Percentiles rank a stretch among this genome's conserved stretches.
Evolutionary conservation across 2,888 invertebrate genomes (phyloP).

Genomic region (Eilema depressum): DNA sequence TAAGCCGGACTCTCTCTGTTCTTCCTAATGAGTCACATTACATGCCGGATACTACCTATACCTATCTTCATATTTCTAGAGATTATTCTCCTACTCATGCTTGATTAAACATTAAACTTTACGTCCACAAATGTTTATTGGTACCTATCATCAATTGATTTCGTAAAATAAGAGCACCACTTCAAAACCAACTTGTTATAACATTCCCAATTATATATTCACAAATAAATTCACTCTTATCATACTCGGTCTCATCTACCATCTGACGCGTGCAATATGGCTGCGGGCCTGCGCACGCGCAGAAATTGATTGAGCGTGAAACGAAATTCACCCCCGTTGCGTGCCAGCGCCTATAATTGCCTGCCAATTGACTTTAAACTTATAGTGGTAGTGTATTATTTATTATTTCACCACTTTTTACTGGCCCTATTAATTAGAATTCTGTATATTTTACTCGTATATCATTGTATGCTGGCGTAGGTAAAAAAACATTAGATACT

Average conservation of each 20-base stretch:
- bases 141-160: background rate
- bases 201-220: slow-evolving; percentile 57
- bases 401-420: slow-evolving; percentile 57
- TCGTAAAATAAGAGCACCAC: slow-evolving; percentile 19
- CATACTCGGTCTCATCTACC: slow-evolving; percentile 66
- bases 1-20: no score
- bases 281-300: slow-evolving; percentile 81
- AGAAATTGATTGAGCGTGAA: slow-evolving; percentile 86
- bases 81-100: background rate
- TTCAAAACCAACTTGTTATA: slow-evolving; percentile 23
- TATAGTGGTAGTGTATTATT: slow-evolving; percentile 62
- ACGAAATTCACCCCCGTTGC: slow-evolving; percentile 84
- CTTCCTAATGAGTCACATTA: no score
- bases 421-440: slow-evolving; percentile 31
- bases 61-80: background rate
- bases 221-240: slow-evolving; percentile 66
- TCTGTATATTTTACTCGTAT: no score
- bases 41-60: no score
- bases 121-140: background rate
- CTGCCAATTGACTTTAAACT: slow-evolving; percentile 76
- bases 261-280: slow-evolving; percentile 87
- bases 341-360: slow-evolving; percentile 76
- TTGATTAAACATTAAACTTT: background rate
- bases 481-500: background rate
- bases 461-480: background rate